Conservation (phyloP, 2,888 invertebrate genomes). For the Agrochola macilenta region DNA sequence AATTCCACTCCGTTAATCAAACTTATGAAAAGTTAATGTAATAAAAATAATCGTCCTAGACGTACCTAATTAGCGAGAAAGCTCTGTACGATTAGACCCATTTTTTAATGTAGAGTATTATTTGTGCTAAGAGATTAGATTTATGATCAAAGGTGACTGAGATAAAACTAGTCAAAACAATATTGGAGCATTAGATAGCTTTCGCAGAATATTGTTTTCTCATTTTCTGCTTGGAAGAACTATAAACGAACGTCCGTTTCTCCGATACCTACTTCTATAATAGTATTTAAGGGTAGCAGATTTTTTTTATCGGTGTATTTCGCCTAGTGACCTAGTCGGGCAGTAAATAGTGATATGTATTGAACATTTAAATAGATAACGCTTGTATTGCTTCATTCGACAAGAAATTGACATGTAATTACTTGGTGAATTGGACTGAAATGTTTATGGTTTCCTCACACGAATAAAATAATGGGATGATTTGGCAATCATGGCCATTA, state of each 20-base stretch:
- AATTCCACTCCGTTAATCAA: slow-evolving; percentile 21
- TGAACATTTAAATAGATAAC: not conserved
- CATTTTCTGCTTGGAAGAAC: slow-evolving; percentile 7
- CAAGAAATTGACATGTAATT: slow-evolving; percentile 31
- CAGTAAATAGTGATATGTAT: slow-evolving; percentile 3
- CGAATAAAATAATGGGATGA: slow-evolving; percentile 18
- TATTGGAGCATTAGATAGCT: slow-evolving; percentile 1
- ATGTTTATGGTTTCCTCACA: slow-evolving; percentile 28
- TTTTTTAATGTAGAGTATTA: slow-evolving; percentile 12
- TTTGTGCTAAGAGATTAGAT: slow-evolving; percentile 8
- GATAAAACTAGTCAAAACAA: not conserved
- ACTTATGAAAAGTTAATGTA: slow-evolving; percentile 43
- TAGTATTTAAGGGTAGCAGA: not conserved
- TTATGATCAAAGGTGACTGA: slow-evolving; percentile 1
- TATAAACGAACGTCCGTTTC: not conserved
- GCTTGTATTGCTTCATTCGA: slow-evolving; percentile 40
- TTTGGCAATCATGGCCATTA: slow-evolving; percentile 24
- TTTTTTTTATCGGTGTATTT: not conserved
- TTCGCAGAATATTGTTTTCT: not conserved
- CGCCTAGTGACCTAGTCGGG: not conserved
- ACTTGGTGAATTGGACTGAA: slow-evolving; percentile 25
- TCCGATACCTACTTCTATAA: not conserved
- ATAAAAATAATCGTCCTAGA: slow-evolving; percentile 37
- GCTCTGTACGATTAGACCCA: not conserved
- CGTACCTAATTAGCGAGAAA: slow-evolving; percentile 38